These are phyloP conservation scores for Metalampra italica DNA, from an alignment of 2,888 invertebrate species.

Conservation along the genomic window DNA sequence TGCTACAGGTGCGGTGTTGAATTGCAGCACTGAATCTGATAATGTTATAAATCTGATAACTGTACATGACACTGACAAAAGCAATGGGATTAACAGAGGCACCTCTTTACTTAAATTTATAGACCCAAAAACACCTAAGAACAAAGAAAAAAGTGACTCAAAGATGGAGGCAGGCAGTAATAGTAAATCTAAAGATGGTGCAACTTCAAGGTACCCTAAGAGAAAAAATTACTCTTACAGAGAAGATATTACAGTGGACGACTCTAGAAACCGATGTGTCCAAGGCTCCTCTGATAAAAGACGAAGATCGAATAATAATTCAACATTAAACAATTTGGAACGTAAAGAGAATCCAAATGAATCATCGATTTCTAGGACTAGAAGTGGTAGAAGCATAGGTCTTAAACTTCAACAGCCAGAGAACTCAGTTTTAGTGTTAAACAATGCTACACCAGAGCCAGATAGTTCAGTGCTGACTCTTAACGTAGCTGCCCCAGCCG, in stretches of 20 bases:
- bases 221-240: conserved; percentile 34
- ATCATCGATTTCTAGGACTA: conserved; percentile 40
- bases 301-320: conserved; percentile 30
- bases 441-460: conserved; percentile 49
- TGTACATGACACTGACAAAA: conserved; percentile 35
- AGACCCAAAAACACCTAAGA: conserved; percentile 30
- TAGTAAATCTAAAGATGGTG: conserved; percentile 43
- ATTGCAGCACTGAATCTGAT: conserved; percentile 60
- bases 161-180: conserved; percentile 8
- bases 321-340: conserved; percentile 41
- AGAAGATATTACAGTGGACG: conserved; percentile 16
- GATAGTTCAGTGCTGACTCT: conserved; percentile 49
- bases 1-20: conserved; percentile 29
- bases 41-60: conserved; percentile 58
- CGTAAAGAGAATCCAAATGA: conserved; percentile 52
- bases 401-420: conserved; percentile 36
- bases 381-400: conserved; percentile 54
- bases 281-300: conserved; percentile 20
- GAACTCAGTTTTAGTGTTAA: conserved; percentile 50
- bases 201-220: conserved; percentile 56
- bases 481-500: conserved; percentile 44
- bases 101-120: conserved; percentile 60
- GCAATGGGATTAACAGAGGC: conserved; percentile 38
- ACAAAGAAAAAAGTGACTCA: conserved; percentile 18
- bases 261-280: conserved; percentile 14